Evolutionary conservation across 1,140 invertebrate species (phyloP).

Genomic region (Papilio machaon): DNA sequence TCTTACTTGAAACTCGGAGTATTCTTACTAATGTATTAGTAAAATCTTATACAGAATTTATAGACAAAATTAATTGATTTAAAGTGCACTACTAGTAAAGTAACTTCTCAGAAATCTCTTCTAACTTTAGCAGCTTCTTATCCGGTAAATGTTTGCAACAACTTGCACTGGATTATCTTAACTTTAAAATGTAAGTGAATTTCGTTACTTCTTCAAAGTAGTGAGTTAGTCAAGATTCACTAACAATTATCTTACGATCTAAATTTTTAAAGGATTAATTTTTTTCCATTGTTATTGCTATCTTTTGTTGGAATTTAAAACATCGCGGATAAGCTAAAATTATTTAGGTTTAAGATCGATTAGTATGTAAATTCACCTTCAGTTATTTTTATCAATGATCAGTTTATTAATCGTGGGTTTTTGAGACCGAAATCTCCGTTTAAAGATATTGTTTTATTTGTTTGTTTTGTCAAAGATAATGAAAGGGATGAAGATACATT

Average conservation of each 20-base stretch:
- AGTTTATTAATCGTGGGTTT: no score
- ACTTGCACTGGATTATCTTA: conserved; percentile 11
- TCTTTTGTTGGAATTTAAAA: no score
- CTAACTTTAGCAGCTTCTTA: conserved; percentile 3
- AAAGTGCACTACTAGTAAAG: neutral
- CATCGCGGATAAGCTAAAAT: no score
- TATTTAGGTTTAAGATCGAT: no score
- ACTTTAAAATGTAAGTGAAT: conserved; percentile 29
- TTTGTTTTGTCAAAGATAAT: no score
- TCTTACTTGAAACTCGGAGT: no score
- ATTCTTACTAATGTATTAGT: neutral
- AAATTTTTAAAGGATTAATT: neutral
- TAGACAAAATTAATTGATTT: conserved; percentile 15
- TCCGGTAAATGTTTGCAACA: conserved; percentile 10
- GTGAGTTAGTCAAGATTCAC: conserved; percentile 1
- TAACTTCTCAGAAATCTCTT: neutral
- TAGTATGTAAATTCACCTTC: no score
- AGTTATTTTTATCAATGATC: no score
- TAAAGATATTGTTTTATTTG: no score
- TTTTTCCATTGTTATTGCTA: neutral
- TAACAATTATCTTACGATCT: neutral
- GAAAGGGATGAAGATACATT: no score
- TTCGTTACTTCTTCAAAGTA: conserved; percentile 1
- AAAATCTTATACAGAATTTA: neutral
- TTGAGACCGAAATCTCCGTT: no score